Base-by-base conservation (phyloP, 1,140 invertebrate species). In the Monochamus saltuarius region DNA sequence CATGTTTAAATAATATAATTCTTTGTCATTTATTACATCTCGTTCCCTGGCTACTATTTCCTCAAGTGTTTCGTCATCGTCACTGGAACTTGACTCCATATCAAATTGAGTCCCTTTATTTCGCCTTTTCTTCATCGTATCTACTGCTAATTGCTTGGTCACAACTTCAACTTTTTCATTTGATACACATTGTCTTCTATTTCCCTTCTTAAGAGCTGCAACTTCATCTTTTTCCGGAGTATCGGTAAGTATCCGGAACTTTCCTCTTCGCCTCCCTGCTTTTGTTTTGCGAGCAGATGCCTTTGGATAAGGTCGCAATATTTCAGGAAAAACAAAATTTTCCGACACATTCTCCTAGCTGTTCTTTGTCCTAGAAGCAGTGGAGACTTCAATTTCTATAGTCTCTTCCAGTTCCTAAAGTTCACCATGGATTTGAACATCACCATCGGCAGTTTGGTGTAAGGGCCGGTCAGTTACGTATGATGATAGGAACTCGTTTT, bases 401-500 rank as follows among this genome's bases (percentile, higher is more conserved):
- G 51, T 7, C 49, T 29, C 14, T 3, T 51, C 22, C 11, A 29
- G 49, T 37, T 51, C n/a, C n/a, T n/a, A n/a, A n/a, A n/a, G 49
- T 51, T 51, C 49, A 51, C 14, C 34, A 34, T 51, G 7, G 19
- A 22, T 49, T 35, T 8, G 16, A 13, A 11, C 46, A 29, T 49
- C 11, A 7, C 46, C n/a, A n/a, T n/a, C n/a, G 29, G 29, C 35
- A 9, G 45, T 10, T 29, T 34, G 16, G 6, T 14, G 50, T 35
- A 51, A 58, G 13, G 45, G 56, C 10, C 56, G 56, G 4, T 59
- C 56, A 52, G 56, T 59, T 59, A 51, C 49, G 38, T 51, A 59
- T 39, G 35, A 7, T 17, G 56, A 39, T n/a, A 52, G 7, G 19
- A 59, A 59, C 38, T 59, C 46, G 51, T 51, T 1, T 40, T 59